phyloP scores from a whole-genome alignment of 1,140 invertebrate genomes.

The Parapsyche elsis region DNA sequence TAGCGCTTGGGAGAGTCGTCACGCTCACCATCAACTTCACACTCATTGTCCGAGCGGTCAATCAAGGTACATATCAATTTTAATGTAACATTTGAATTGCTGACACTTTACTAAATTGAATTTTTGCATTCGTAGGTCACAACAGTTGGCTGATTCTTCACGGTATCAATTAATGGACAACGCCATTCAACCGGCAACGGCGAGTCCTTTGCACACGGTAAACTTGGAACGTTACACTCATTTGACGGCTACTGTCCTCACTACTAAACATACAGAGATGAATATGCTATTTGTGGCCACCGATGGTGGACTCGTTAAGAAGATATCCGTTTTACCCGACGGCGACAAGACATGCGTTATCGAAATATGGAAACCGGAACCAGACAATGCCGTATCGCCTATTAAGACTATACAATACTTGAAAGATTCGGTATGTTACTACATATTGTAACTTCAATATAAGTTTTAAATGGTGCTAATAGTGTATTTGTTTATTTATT shows the following conservation, averaged over 20 bases:
- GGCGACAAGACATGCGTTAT: constrained; percentile 82
- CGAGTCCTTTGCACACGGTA: constrained; percentile 76
- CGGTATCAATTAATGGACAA: constrained; percentile 90
- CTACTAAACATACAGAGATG: constrained; percentile 75
- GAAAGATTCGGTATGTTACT: constrained; percentile 76
- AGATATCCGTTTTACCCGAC: constrained; percentile 79
- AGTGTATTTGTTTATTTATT: constrained; percentile 22
- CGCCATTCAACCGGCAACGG: constrained; percentile 79
- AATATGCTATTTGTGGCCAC: constrained; percentile 86
- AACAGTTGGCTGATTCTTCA: constrained; percentile 74
- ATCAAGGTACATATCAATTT: constrained; percentile 60
- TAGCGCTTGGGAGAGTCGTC: constrained; percentile 79
- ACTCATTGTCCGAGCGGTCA: constrained; percentile 51
- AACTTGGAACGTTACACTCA: constrained; percentile 82
- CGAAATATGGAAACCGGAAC: constrained; percentile 83
- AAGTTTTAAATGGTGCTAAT: constrained; percentile 18
- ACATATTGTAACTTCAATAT: neutral
- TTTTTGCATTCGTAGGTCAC: constrained; percentile 60
- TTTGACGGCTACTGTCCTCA: constrained; percentile 81
- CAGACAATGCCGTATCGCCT: constrained; percentile 65
- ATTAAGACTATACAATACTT: constrained; percentile 81
- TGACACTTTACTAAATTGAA: constrained; percentile 34
- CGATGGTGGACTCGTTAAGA: constrained; percentile 79
- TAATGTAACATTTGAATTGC: neutral
- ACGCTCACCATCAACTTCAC: constrained; percentile 52